Base-by-base conservation (phyloP, 2,888 invertebrate species). In the Conops quadrifasciatus region DNA sequence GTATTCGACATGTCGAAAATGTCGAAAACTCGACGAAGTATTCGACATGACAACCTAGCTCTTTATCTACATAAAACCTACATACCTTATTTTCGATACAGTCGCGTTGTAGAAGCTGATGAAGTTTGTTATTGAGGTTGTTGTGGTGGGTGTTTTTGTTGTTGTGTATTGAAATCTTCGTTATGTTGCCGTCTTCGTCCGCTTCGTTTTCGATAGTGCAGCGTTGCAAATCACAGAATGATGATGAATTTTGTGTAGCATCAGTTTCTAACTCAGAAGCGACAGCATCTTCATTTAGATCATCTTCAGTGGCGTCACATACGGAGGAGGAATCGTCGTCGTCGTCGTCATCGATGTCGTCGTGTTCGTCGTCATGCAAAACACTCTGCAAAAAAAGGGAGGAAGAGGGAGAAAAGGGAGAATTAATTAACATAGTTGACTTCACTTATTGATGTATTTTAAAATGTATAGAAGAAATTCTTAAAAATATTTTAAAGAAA, bases 31-130 rank as follows among this genome's bases (percentile, higher is more conserved):
- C n/a, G n/a, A n/a, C n/a, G n/a, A n/a, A n/a, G n/a, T n/a, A n/a
- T n/a, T n/a, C n/a, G n/a, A n/a, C n/a, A n/a, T n/a, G 36, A 36
- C 4, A 4, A 36, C 9, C 47, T 67, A 71, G 71, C 72, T 59
- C 53, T 67, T 60, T 47, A 2, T 24, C 26, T 16, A 4, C 5
- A n/a, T 49, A 70, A 62, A 15, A 69, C 73, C 79, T 78, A n/a
- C n/a, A n/a, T n/a, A 83, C 82, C 82, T 83, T 82, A 75, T 75
- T 77, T 78, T 80, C 79, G 76, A 80, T 80, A 79, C 82, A 80
- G 78, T 83, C 81, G 77, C 80, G 80, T 73, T 71, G 67, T 58
- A 72, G 71, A 69, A 79, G 79, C 77, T 73, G 71, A 24, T 66
- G 56, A 15, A 66, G 67, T 45, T 66, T 67, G 56, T 43, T 67